A percentile compares a stretch with the other conserved stretches of the same genome.
These are phyloP conservation scores for Papilio elwesi DNA, from an alignment of 2,888 invertebrate genomes.

Conservation along the genomic window DNA sequence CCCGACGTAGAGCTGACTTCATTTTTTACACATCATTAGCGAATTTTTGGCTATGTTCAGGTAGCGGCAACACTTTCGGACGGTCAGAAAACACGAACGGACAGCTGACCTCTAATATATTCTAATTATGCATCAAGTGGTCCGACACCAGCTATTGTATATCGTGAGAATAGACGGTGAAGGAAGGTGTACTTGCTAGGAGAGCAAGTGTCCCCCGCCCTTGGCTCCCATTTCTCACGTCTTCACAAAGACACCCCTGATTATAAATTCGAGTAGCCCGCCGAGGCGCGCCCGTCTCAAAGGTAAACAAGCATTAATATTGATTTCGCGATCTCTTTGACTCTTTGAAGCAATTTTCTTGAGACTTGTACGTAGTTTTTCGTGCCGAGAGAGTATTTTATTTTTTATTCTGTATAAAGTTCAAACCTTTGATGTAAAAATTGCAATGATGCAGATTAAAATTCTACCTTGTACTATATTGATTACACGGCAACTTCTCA, in stretches of 20 bases:
- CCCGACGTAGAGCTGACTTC: slow-evolving; percentile 52
- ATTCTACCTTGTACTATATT: background rate
- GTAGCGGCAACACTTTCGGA: slow-evolving; percentile 68
- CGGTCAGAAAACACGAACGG: slow-evolving; percentile 68
- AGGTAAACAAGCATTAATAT: slow-evolving; percentile 82
- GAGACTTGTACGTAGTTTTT: slow-evolving; percentile 64
- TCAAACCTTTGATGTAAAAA: slow-evolving; percentile 54
- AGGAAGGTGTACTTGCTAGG: slow-evolving; percentile 72
- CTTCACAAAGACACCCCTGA: slow-evolving; percentile 72
- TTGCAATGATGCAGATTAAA: slow-evolving; percentile 39
- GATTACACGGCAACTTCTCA: slow-evolving; percentile 46
- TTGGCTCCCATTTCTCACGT: slow-evolving; percentile 78
- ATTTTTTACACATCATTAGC: slow-evolving; percentile 36
- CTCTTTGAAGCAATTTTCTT: slow-evolving; percentile 73
- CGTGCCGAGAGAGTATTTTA: slow-evolving; percentile 65
- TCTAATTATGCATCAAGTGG: slow-evolving; percentile 66
- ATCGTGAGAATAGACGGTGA: slow-evolving; percentile 74
- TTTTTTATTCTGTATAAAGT: slow-evolving; percentile 51
- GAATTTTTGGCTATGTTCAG: slow-evolving; percentile 53
- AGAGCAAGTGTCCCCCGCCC: slow-evolving; percentile 78
- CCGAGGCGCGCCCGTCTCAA: slow-evolving; percentile 69
- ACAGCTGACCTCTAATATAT: slow-evolving; percentile 79
- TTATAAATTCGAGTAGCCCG: slow-evolving; percentile 78
- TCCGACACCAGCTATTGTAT: slow-evolving; percentile 67
- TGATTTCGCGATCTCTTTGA: slow-evolving; percentile 76